Base-by-base conservation (phyloP, 2,797 vertebrate species). In the Tachyglossus aculeatus region DNA sequence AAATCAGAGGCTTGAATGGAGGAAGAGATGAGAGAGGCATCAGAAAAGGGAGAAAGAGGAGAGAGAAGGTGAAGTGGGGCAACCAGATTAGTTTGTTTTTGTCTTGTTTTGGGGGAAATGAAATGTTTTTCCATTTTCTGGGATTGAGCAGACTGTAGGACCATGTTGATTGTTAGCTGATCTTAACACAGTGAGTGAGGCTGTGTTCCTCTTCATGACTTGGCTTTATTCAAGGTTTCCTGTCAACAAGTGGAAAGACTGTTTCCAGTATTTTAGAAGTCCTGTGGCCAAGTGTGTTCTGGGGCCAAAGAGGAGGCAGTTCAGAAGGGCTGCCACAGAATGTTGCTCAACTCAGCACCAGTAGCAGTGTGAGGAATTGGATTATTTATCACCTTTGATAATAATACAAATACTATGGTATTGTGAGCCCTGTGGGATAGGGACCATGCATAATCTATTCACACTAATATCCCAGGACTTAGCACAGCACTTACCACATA, bases 241-340 rank as follows among this genome's bases (percentile, higher is more conserved):
- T 72, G 64, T 73, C 78, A 77, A 79, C 77, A 75, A 81, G 67
- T 16, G 5, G n/a, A 24, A 75, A 59, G 37, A 38, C 75, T 76
- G 29, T 79, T 79, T 57, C 47, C 50, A 71, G 75, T 66, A 3
- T 59, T 63, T 48, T 52, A n/a, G 38, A 72, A 48, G 27, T 54
- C 73, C n/a, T 60, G 10, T 41, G 68, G 24, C 47, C 75, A 73
- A 79, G 64, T 71, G 75, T 12, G 6, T 34, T 63, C 44, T 68
- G 44, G 41, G 56, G 21, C 50, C 71, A 62, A 44, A 57, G 15
- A 11, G 12, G 15, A 16, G n/a, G n/a, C n/a, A 61, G 25, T 6
- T 37, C 10, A 11, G 5, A 2, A 1, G 7, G 32, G 3, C 18
- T 15, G 24, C 47, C 9, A 25, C n/a, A 13, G 43, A 61, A 48